Conservation (phyloP, 2,113 vertebrate species). For the Xenotilapia leptura region DNA sequence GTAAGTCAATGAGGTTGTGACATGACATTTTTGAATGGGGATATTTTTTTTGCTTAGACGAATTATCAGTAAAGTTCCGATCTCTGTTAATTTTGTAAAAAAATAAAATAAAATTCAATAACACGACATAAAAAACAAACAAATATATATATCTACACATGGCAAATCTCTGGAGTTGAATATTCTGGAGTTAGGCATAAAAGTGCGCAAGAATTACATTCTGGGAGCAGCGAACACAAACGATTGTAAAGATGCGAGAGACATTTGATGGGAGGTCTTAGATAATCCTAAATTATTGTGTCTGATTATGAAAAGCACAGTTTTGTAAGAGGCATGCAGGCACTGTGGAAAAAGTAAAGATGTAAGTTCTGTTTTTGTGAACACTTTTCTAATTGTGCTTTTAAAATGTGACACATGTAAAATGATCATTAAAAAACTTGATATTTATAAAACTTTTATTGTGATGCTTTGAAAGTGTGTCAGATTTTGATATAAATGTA, state of each 20-base stretch:
- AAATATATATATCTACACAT: background rate
- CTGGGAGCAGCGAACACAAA: background rate
- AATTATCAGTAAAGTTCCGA: background rate
- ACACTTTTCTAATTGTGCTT: background rate
- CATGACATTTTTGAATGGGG: background rate
- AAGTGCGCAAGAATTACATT: background rate
- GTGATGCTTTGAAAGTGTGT: background rate
- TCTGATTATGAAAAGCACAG: background rate
- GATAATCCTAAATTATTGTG: background rate
- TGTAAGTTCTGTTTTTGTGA: background rate
- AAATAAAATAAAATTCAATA: background rate
- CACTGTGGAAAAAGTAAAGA: background rate
- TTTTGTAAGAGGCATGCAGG: background rate
- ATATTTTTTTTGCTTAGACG: background rate
- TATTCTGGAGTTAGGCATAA: background rate
- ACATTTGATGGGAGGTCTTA: background rate
- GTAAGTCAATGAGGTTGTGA: background rate
- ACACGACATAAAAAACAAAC: background rate
- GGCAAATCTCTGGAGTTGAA: background rate
- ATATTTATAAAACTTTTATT: background rate
- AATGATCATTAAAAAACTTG: accelerated
- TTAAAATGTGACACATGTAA: background rate
- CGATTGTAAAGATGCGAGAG: background rate
- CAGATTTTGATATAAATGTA: background rate
- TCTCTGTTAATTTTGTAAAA: background rate